A percentile compares a stretch with the other conserved stretches of the same genome.
These are phyloP conservation scores for Neodiprion lecontei DNA, from an alignment of 1,140 invertebrate species.

Conservation along the genomic window DNA sequence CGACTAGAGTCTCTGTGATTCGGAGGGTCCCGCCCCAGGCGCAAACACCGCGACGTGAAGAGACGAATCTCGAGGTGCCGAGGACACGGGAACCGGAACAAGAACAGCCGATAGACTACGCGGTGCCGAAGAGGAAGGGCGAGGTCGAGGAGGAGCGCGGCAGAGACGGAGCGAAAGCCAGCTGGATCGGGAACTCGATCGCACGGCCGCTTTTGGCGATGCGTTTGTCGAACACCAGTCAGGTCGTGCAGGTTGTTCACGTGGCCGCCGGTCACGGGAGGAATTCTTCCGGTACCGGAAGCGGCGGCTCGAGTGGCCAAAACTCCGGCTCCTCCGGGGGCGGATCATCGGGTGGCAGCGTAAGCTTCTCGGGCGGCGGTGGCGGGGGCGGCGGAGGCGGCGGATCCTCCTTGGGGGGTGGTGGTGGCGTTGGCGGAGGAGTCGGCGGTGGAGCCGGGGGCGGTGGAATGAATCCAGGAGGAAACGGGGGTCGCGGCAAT, in stretches of 20 bases:
- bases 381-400: conserved; percentile 55
- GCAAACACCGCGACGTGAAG: conserved; percentile 50
- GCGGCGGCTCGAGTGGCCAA: conserved; percentile 47
- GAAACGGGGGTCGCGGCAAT: conserved; percentile 75
- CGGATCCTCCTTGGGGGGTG: conserved; percentile 59
- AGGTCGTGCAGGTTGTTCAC: conserved; percentile 41
- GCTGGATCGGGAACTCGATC: conserved; percentile 61
- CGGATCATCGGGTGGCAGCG: conserved; percentile 60
- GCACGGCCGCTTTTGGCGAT: conserved; percentile 54
- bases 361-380: conserved; percentile 47
- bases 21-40: conserved; percentile 77
- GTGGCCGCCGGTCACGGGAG: conserved; percentile 80
- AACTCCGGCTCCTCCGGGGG: conserved; percentile 49
- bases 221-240: conserved; percentile 46
- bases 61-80: conserved; percentile 50
- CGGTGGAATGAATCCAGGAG: conserved; percentile 74
- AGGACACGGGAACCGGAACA: conserved; percentile 61
- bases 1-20: conserved; percentile 76
- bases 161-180: conserved; percentile 66
- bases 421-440: conserved; percentile 66
- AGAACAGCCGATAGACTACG: conserved; percentile 88
- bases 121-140: conserved; percentile 79
- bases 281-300: conserved; percentile 35
- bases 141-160: conserved; percentile 69
- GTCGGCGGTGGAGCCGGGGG: conserved; percentile 70